Conservation (phyloP, 2,797 vertebrate genomes). For the Sparus aurata region DNA sequence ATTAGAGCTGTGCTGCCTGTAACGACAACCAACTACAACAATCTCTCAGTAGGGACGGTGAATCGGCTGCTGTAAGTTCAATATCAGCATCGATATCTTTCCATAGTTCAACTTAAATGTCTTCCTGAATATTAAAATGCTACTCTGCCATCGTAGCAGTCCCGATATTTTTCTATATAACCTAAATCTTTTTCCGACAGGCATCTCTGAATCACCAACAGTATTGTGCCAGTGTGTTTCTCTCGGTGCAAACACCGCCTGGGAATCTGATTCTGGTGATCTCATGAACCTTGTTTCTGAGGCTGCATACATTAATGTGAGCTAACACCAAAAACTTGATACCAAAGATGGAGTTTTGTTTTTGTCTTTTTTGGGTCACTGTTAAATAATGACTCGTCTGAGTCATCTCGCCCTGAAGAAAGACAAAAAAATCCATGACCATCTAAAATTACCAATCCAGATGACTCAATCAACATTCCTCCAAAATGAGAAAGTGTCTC, state of each 20-base stretch:
- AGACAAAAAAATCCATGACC: constrained; percentile 19
- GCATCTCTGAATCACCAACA: not conserved
- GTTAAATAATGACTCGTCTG: not conserved
- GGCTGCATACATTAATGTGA: not conserved
- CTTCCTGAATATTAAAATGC: too few species aligned
- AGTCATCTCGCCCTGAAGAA: constrained; percentile 13
- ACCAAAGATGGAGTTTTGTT: not conserved
- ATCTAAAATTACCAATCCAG: constrained; percentile 36
- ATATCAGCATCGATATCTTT: not conserved
- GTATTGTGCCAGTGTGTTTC: not conserved
- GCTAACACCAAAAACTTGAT: not conserved
- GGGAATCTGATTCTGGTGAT: not conserved
- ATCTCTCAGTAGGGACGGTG: too few species aligned
- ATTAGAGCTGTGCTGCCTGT: too few species aligned
- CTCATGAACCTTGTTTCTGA: too few species aligned
- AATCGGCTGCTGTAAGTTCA: too few species aligned
- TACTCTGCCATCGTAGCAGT: not conserved
- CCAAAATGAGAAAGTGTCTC: constrained; percentile 10
- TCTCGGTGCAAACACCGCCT: not conserved
- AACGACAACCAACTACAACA: too few species aligned
- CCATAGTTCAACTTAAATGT: not conserved
- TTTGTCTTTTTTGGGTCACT: too few species aligned
- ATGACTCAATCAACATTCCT: constrained; percentile 37
- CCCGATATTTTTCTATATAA: not conserved
- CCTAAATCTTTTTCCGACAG: not conserved